Evolutionary conservation across 2,797 vertebrate genomes (phyloP).

Genomic region (Neomorphus geoffroyi): DNA sequence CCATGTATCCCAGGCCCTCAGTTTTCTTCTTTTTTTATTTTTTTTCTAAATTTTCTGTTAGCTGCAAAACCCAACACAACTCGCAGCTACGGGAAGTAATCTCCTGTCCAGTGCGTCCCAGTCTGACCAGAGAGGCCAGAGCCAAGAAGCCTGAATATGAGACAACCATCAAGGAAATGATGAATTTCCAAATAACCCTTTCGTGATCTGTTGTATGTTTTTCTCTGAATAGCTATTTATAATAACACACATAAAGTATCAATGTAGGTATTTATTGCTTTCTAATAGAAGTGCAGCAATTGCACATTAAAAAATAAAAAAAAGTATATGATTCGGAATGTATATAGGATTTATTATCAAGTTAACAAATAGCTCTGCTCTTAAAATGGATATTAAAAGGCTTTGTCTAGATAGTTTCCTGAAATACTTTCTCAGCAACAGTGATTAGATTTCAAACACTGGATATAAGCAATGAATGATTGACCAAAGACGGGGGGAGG

Average conservation of each 20-base stretch:
- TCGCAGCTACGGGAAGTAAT: not conserved
- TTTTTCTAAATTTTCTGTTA: too few relatives aligned
- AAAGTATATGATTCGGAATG: not conserved
- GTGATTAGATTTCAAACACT: not conserved
- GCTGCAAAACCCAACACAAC: not conserved
- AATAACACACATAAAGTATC: not conserved
- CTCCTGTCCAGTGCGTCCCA: not conserved
- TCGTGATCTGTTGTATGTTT: not conserved
- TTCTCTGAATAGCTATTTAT: not conserved
- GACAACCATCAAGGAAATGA: not conserved
- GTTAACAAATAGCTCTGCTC: not conserved
- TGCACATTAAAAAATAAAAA: not conserved
- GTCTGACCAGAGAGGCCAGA: not conserved
- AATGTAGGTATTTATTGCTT: not conserved
- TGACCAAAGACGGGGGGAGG: not conserved
- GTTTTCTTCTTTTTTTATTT: too few relatives aligned
- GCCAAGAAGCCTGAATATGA: not conserved
- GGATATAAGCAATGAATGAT: not conserved
- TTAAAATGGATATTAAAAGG: not conserved
- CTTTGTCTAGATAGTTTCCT: not conserved
- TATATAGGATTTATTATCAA: not conserved
- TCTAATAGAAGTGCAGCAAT: not conserved
- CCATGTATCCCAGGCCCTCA: not conserved
- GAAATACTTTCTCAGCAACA: not conserved
- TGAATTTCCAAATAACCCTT: not conserved